Percentiles rank a stretch among this genome's conserved stretches.
These are phyloP conservation scores for Chelonus insularis DNA, from an alignment of 1,140 invertebrate species.

Conservation along the genomic window DNA sequence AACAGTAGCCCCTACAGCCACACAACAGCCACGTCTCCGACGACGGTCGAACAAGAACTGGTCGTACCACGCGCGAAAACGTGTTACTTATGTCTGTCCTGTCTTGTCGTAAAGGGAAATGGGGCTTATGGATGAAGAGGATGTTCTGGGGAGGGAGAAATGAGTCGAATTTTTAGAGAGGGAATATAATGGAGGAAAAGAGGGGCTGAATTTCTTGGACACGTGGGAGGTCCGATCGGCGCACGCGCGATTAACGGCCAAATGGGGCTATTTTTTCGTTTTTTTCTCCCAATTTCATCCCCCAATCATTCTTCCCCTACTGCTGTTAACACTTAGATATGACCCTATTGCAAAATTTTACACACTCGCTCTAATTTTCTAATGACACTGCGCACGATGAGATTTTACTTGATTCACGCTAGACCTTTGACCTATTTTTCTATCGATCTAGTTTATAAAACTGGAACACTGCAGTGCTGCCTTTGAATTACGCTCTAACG, in stretches of 20 bases:
- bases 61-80: conserved; percentile 40
- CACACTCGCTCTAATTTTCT: neutral
- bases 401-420: conserved; percentile 5
- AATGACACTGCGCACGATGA: neutral
- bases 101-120: neutral
- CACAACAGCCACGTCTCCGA: conserved; percentile 5
- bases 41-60: conserved; percentile 44
- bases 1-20: neutral
- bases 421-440: conserved; percentile 56
- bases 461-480: conserved; percentile 31
- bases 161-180: neutral
- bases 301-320: neutral
- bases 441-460: conserved; percentile 45
- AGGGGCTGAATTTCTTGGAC: conserved; percentile 15
- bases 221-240: conserved; percentile 22
- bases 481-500: neutral
- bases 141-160: neutral
- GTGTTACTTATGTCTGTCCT: conserved; percentile 44
- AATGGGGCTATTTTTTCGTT: conserved; percentile 3
- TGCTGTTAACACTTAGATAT: neutral
- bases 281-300: neutral
- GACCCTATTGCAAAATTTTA: neutral
- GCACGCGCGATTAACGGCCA: conserved; percentile 26
- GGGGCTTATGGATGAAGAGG: neutral
- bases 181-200: neutral